Evolutionary conservation across 2,113 vertebrate species (phyloP).

Genomic region (Istiophorus platypterus): DNA sequence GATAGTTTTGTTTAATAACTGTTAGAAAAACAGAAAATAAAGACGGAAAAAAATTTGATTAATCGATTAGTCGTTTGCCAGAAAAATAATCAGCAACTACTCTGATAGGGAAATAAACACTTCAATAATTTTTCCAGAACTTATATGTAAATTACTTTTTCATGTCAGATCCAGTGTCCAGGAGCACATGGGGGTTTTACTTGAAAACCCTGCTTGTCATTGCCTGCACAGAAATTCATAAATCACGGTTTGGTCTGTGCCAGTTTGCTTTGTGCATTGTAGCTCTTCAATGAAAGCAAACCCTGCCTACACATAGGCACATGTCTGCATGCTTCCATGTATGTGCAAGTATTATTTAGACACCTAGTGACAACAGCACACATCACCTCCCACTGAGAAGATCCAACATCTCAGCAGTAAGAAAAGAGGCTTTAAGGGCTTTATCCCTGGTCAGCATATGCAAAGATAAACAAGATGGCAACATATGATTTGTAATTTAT

Average conservation of each 20-base stretch:
- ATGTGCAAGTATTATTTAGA: slow-evolving; percentile 54
- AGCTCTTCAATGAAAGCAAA: slow-evolving; percentile 60
- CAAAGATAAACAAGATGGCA: background rate
- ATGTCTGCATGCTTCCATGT: slow-evolving; percentile 25
- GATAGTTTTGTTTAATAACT: background rate
- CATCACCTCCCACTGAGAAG: slow-evolving; percentile 52
- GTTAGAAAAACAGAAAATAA: background rate
- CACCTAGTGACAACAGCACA: slow-evolving; percentile 31
- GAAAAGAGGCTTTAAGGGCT: slow-evolving; percentile 2
- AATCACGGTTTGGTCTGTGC: slow-evolving; percentile 35
- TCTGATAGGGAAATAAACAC: no score
- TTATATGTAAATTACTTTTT: background rate
- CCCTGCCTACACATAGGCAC: slow-evolving; percentile 46
- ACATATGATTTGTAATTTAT: background rate
- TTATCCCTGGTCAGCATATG: background rate
- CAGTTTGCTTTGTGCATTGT: slow-evolving; percentile 53
- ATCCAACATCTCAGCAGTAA: slow-evolving; percentile 9
- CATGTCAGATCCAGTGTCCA: no score
- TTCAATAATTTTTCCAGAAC: background rate
- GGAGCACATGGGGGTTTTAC: slow-evolving; percentile 9
- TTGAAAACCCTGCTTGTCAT: slow-evolving; percentile 19
- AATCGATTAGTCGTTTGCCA: background rate
- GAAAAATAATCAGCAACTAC: background rate
- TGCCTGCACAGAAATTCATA: slow-evolving; percentile 26
- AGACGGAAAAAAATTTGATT: background rate